Percentiles rank a stretch among this genome's conserved stretches.
These are phyloP conservation scores for Chiroxiphia lanceolata DNA, from an alignment of 2,797 vertebrate genomes.

Conservation along the genomic window DNA sequence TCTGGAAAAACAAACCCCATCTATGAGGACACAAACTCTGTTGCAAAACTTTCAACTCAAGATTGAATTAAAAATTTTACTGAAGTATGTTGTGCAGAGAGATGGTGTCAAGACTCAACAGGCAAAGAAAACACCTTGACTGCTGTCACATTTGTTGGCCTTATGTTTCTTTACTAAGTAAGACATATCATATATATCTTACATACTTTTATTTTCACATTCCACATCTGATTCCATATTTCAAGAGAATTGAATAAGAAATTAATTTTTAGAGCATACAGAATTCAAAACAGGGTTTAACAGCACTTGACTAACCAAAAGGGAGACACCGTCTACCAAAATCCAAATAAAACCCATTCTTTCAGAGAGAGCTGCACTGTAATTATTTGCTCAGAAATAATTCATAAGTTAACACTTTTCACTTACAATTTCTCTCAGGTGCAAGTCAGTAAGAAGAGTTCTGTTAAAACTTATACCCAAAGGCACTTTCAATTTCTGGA, in stretches of 20 bases:
- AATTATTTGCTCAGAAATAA: slow-evolving; percentile 51
- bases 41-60: background rate
- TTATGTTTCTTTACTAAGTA: background rate
- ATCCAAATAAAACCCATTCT: background rate
- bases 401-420: slow-evolving; percentile 53
- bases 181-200: background rate
- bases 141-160: background rate
- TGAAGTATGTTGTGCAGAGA: background rate
- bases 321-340: slow-evolving; percentile 17
- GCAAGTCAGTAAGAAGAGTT: background rate
- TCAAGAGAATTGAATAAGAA: background rate
- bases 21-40: background rate
- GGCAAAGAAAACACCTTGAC: background rate
- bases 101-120: background rate
- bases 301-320: background rate
- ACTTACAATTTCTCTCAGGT: background rate
- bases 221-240: background rate
- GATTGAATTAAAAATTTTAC: background rate
- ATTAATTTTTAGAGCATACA: background rate
- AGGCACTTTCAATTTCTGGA: background rate
- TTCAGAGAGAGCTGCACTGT: background rate
- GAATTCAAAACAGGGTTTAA: background rate
- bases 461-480: background rate
- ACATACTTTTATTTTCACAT: background rate
- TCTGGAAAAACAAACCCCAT: background rate